Base-by-base conservation (phyloP, 1,140 invertebrate species). In the Aphelenchoides avenae region DNA sequence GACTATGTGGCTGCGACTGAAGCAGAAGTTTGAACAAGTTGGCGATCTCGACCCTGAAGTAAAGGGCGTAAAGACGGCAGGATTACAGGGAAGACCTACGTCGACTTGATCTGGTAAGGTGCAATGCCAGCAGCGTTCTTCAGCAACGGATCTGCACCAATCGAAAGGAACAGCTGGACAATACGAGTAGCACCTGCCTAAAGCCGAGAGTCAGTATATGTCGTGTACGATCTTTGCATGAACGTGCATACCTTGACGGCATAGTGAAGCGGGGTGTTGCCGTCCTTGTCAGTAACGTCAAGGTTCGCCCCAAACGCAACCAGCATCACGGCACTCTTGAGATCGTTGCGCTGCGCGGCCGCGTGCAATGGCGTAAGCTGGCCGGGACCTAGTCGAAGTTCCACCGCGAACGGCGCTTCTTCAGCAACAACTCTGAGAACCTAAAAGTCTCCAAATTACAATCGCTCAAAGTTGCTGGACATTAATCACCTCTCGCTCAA, bases 231-330 rank as follows among this genome's bases (percentile, higher is more conserved):
- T n/a, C n/a, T n/a, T n/a, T n/a, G n/a, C n/a, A n/a, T n/a, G n/a
- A n/a, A n/a, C n/a, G n/a, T n/a, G n/a, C n/a, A n/a, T n/a, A n/a
- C n/a, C 18, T 13, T 20, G n/a, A 57, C 15, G 3, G 55, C 55
- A 18, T 3, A 53, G 31, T 62, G 57, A 13, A 57, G 29, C 9
- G 55, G 57, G 7, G 55, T 62, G 26, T 57, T 29, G n/a, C 39
- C 40, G 7, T 49, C 27, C n/a, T 26, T 24, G 47, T 57, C 39
- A 13, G 11, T 15, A n/a, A 20, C 22, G 7, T 57, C 24, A 7
- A 57, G 13, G 3, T 42, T 57, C 1, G 57, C 57, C 15, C n/a
- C 27, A 44, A 61, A 42, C 2, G 43, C n/a, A 4, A 46, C 26
- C n/a, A 46, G 24, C 13, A 29, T 24, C 15, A 46, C 43, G 29